A percentile compares a stretch with the other conserved stretches of the same genome.
These are phyloP conservation scores for Rosalia funebris DNA, from an alignment of 2,888 invertebrate species.

Conservation along the genomic window DNA sequence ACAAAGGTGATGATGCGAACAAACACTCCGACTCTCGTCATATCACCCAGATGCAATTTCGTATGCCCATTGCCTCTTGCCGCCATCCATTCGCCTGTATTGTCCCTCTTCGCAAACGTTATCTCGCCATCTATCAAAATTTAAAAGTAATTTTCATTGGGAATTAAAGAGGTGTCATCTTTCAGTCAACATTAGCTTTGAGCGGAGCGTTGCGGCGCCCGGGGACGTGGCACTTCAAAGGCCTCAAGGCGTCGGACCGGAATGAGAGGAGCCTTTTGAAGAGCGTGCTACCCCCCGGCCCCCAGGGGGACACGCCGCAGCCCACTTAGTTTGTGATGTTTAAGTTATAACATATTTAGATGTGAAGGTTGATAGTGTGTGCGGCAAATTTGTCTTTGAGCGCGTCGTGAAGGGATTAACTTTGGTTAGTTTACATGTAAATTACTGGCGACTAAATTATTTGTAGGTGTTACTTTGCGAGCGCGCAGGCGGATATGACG, in stretches of 20 bases:
- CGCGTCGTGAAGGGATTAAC: conserved; percentile 36
- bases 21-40: too few relatives aligned
- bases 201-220: conserved; percentile 45
- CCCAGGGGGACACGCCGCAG: conserved; percentile 40
- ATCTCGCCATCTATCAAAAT: conserved; percentile 60
- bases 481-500: background rate
- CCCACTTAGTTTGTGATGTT: conserved; percentile 56
- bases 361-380: conserved; percentile 40
- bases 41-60: conserved; percentile 13
- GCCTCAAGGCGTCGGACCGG: conserved; percentile 60
- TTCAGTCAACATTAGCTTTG: conserved; percentile 60
- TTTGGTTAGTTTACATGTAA: conserved; percentile 45
- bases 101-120: conserved; percentile 43
- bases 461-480: background rate
- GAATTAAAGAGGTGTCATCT: conserved; percentile 63
- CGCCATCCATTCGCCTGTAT: conserved; percentile 24
- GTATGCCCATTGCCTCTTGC: conserved; percentile 22
- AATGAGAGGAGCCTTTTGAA: conserved; percentile 49
- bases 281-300: conserved; percentile 22
- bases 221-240: conserved; percentile 56
- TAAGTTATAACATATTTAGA: conserved; percentile 57
- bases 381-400: conserved; percentile 36
- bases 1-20: too few relatives aligned
- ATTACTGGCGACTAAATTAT: conserved; percentile 26
- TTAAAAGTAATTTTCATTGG: conserved; percentile 62